Evolutionary conservation across 2,888 invertebrate species (phyloP), one percentile per base, ranked within the genome.

Genomic region (Epistrophe grossulariae): DNA sequence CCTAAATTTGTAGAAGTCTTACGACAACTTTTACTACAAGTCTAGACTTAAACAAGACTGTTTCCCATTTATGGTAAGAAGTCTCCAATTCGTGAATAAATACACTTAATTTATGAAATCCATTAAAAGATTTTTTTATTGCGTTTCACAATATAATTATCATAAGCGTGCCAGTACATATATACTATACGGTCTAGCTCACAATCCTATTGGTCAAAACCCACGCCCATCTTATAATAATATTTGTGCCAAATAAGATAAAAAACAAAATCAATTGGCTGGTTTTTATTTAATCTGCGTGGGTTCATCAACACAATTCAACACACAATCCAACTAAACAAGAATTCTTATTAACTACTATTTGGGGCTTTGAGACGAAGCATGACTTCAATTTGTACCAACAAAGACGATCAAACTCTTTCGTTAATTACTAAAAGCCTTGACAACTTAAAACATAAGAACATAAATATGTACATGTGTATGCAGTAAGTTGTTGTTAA

Each of bases 401-500:
- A 35, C 59, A 62, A 59, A 73, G 62, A 71, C 48, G 24, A 24
- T 24, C 45, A 66, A 73, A 73, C 50, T 59, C 13, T 35, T 50
- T 45, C 19, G 45, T 73, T 85, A 85, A 85, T 81, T 81, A 85
- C 77, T 68, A 2, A 28, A 50, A 73, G 76, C 59, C 77, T 62
- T 62, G 72, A 62, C 77, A 81, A 78, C 59, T 48, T 35, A 19
- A 31, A n/a, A 17, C 13, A 60, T 35, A 35, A 4, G 7, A 4
- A 31, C 31, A 31, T 24, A 24, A 24, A 24, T 24, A 24, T 24
- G 3, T 24, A 24, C 3, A 24, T 24, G 3, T 24, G 24, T 24
- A 24, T 24, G 3, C 38, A 40, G 43, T 31, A 11, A 11, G 5
- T 48, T n/a, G 24, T 45, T 66, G 19, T 77, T 60, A 77, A 76